These are phyloP conservation scores for Catharus minimus DNA, from an alignment of 2,113 vertebrate genomes.

Conservation along the genomic window DNA sequence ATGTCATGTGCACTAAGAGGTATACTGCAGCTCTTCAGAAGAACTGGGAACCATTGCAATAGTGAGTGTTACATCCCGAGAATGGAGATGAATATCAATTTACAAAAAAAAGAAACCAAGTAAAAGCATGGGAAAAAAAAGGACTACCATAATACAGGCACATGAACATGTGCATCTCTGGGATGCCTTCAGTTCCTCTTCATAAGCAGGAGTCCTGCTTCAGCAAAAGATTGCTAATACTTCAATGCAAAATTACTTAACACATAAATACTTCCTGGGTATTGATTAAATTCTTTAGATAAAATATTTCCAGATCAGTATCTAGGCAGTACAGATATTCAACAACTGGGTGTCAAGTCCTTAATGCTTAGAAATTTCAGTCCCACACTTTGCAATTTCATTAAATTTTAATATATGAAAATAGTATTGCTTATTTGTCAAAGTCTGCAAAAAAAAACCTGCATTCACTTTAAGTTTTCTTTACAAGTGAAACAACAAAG, in stretches of 20 bases:
- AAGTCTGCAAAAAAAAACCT: constrained; percentile 18
- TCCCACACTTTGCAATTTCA: background rate
- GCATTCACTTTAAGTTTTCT: background rate
- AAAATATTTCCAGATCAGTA: background rate
- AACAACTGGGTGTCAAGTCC: background rate
- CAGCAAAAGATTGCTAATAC: background rate
- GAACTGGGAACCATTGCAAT: background rate
- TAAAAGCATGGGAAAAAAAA: fast-evolving
- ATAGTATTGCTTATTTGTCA: constrained; percentile 15
- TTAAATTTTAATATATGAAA: constrained; percentile 33
- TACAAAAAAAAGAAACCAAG: background rate
- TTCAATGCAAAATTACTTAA: background rate
- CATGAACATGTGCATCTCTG: background rate
- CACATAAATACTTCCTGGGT: background rate
- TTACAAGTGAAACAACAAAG: constrained; percentile 1
- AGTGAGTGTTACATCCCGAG: background rate
- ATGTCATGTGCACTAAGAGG: background rate
- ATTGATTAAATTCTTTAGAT: background rate
- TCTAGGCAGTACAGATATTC: background rate
- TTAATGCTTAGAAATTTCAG: constrained; percentile 2
- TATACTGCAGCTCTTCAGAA: background rate
- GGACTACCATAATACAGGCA: background rate
- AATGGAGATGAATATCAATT: background rate
- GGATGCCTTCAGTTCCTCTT: background rate
- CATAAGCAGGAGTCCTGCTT: background rate